phyloP scores from a whole-genome alignment of 1,140 invertebrate species.

The Drosophila neocordata region DNA sequence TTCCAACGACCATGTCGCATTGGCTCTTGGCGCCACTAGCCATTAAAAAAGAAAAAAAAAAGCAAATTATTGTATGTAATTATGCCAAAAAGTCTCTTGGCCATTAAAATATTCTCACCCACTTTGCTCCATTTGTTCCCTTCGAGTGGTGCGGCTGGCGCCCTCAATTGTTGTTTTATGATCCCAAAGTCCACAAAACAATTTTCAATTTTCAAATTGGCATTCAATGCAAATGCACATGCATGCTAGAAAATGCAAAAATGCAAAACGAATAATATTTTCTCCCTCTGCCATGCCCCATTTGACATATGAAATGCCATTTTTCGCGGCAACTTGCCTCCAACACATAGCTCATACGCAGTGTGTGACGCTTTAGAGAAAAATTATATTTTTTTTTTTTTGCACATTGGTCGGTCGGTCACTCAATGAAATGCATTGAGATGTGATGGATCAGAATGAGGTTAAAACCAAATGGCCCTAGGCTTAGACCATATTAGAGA shows the following conservation, averaged over 20 bases:
- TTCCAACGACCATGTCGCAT: conserved; percentile 47
- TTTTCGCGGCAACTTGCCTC: conserved; percentile 3
- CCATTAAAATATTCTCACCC: conserved; percentile 8
- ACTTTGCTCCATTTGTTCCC: not conserved
- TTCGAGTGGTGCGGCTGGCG: not conserved
- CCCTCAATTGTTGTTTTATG: conserved; percentile 43
- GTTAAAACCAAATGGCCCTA: conserved; percentile 11
- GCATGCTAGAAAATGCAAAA: conserved; percentile 9
- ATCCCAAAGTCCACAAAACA: conserved; percentile 68
- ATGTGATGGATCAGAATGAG: not conserved
- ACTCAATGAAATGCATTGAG: not conserved
- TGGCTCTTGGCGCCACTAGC: conserved; percentile 51
- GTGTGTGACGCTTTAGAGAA: conserved; percentile 56
- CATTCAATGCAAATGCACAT: conserved; percentile 53
- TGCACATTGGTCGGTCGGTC: conserved; percentile 2
- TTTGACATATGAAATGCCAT: conserved; percentile 62
- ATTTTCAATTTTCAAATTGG: conserved; percentile 49
- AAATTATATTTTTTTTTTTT: no score
- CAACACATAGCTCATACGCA: conserved; percentile 72
- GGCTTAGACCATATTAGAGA: conserved; percentile 5
- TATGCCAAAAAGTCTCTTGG: conserved; percentile 25
- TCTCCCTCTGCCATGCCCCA: conserved; percentile 69
- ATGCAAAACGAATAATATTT: conserved; percentile 60
- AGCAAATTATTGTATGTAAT: conserved; percentile 34
- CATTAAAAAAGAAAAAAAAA: conserved; percentile 27